Evolutionary conservation across 2,797 vertebrate species (phyloP).

Genomic region (Sebastiscus albofasciatus): DNA sequence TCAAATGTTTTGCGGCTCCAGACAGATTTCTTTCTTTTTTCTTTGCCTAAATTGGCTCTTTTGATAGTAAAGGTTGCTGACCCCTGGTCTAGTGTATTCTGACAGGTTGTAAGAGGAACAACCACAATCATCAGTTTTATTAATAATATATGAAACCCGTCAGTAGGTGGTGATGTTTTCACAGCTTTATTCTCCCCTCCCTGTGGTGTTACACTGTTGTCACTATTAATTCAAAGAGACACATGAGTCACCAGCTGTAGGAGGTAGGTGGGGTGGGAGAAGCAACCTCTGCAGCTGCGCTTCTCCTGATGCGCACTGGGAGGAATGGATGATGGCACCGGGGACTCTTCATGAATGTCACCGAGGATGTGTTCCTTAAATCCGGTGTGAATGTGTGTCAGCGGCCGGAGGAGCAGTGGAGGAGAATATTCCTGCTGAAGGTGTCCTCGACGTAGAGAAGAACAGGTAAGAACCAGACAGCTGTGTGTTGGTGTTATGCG

Average conservation of each 20-base stretch:
- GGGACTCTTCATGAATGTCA: neutral
- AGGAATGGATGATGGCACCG: neutral
- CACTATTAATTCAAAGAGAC: constrained; percentile 25
- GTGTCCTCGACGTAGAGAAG: neutral
- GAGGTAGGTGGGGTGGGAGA: neutral
- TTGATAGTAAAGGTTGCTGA: too few relatives aligned
- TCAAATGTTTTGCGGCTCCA: too few relatives aligned
- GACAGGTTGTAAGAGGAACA: neutral
- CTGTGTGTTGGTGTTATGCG: neutral
- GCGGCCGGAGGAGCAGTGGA: neutral
- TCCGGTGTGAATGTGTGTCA: too few relatives aligned
- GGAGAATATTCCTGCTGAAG: neutral
- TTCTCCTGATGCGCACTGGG: constrained; percentile 22
- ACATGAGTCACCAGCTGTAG: constrained; percentile 45
- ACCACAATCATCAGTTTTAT: neutral
- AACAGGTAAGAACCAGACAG: constrained; percentile 5
- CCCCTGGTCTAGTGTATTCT: neutral
- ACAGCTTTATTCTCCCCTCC: neutral
- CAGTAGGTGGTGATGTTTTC: neutral
- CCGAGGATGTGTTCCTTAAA: neutral
- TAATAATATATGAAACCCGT: neutral
- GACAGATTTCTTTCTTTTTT: too few relatives aligned
- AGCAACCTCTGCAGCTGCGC: constrained; percentile 35
- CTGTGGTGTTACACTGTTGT: constrained; percentile 12
- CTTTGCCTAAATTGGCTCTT: too few relatives aligned